Evolutionary conservation across 2,888 invertebrate genomes (phyloP).

Genomic region (Synergus japonicus): DNA sequence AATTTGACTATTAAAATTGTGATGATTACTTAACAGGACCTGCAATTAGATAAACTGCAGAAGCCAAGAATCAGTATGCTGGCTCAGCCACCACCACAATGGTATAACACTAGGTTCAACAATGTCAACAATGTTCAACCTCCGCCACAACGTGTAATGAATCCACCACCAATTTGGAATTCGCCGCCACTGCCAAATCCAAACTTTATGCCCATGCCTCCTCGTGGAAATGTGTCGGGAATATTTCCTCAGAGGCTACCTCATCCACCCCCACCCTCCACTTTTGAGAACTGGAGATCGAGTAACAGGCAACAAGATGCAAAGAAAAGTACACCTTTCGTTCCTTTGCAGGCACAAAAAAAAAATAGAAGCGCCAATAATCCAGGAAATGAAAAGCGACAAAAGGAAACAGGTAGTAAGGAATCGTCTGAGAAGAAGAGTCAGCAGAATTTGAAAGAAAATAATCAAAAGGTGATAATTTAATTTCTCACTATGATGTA

Average conservation of each 20-base stretch:
- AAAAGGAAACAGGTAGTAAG: constrained; percentile 45
- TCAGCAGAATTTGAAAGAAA: constrained; percentile 46
- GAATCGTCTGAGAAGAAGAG: constrained; percentile 48
- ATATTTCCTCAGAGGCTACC: constrained; percentile 11
- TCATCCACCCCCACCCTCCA: constrained; percentile 26
- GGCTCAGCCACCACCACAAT: constrained; percentile 59
- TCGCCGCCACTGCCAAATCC: constrained; percentile 9
- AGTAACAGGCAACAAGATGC: constrained; percentile 65
- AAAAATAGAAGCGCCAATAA: constrained; percentile 68
- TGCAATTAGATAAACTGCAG: constrained; percentile 61
- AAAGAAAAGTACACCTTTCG: constrained; percentile 76
- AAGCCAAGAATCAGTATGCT: constrained; percentile 60
- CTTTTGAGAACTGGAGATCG: constrained; percentile 66
- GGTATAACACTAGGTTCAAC: constrained; percentile 55
- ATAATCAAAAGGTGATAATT: constrained; percentile 40
- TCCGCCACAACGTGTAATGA: constrained; percentile 55
- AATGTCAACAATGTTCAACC: constrained; percentile 25
- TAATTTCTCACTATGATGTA: background rate
- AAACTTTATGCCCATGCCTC: constrained; percentile 12
- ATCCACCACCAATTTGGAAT: constrained; percentile 36
- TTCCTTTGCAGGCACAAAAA: constrained; percentile 80
- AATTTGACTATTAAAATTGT: background rate
- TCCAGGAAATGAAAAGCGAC: constrained; percentile 48
- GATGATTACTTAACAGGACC: constrained; percentile 55
- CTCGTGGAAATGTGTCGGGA: background rate